These are phyloP conservation scores for Netelia virgata DNA, from an alignment of 2,888 invertebrate species.

Conservation along the genomic window DNA sequence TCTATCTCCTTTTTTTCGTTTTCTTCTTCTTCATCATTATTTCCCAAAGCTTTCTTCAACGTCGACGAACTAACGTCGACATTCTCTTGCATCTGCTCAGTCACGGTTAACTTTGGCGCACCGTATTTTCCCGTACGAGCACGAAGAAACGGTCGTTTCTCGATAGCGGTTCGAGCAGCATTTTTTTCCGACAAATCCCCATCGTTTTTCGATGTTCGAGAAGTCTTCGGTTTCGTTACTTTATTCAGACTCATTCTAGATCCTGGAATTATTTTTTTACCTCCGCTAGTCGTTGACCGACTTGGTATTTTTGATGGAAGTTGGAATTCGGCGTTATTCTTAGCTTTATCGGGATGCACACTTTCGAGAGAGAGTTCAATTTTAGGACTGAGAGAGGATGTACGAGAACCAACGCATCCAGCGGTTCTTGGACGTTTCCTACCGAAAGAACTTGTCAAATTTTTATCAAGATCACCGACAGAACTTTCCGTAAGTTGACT, in stretches of 20 bases:
- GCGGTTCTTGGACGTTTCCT: slow-evolving; percentile 44
- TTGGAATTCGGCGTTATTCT: neutral
- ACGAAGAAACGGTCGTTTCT: slow-evolving; percentile 55
- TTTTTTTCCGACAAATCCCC: slow-evolving; percentile 17
- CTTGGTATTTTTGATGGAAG: slow-evolving; percentile 26
- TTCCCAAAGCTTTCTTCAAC: slow-evolving; percentile 14
- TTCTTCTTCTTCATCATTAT: neutral
- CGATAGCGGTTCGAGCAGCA: neutral
- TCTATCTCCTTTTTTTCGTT: neutral
- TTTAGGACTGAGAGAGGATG: slow-evolving; percentile 55
- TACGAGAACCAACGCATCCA: slow-evolving; percentile 23
- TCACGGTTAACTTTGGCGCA: slow-evolving; percentile 41
- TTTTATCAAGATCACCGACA: slow-evolving; percentile 7
- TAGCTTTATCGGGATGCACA: slow-evolving; percentile 7
- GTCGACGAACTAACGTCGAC: neutral
- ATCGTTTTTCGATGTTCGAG: slow-evolving; percentile 1
- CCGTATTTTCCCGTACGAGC: slow-evolving; percentile 63
- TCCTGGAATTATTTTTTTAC: slow-evolving; percentile 23
- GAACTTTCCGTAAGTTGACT: slow-evolving; percentile 18
- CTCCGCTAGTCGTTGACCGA: slow-evolving; percentile 3
- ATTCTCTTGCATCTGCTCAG: slow-evolving; percentile 14
- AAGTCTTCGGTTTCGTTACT: slow-evolving; percentile 13
- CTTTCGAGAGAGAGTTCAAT: slow-evolving; percentile 49
- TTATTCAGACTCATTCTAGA: slow-evolving; percentile 34
- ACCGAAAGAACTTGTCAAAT: neutral